These are phyloP conservation scores for Drosophila nasuta DNA, from an alignment of 1,140 invertebrate genomes.

Conservation along the genomic window DNA sequence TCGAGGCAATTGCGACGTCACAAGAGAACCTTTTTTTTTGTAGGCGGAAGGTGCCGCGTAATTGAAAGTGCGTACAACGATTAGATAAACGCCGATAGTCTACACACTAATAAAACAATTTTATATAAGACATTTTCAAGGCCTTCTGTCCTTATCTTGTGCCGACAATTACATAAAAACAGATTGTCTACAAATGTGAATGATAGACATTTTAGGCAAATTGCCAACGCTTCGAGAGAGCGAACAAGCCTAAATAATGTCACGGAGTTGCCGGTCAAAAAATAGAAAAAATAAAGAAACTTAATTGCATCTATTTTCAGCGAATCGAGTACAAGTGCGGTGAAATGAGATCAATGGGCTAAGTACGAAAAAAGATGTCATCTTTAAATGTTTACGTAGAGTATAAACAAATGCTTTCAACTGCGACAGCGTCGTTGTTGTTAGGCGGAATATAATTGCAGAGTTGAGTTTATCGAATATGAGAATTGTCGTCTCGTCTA, in stretches of 20 bases:
- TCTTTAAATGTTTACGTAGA: not conserved
- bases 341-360: slow-evolving; percentile 35
- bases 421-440: too few relatives aligned
- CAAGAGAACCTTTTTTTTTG: slow-evolving; percentile 9
- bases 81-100: slow-evolving; percentile 60
- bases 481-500: too few relatives aligned
- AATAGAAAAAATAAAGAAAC: not conserved
- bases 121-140: slow-evolving; percentile 74
- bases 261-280: slow-evolving; percentile 34
- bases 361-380: slow-evolving; percentile 1
- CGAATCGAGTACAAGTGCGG: slow-evolving; percentile 41
- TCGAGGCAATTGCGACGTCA: slow-evolving; percentile 9
- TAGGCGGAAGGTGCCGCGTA: slow-evolving; percentile 33
- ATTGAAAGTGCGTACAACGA: slow-evolving; percentile 63
- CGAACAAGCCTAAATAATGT: slow-evolving; percentile 17
- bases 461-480: too few relatives aligned
- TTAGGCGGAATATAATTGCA: too few relatives aligned
- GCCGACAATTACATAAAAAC: slow-evolving; percentile 70
- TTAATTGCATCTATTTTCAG: slow-evolving; percentile 36
- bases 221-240: slow-evolving; percentile 13
- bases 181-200: not conserved
- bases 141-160: slow-evolving; percentile 54
- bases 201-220: slow-evolving; percentile 15
- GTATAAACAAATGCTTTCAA: not conserved
- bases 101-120: slow-evolving; percentile 48